phyloP scores from a whole-genome alignment of 1,140 invertebrate genomes.

The Ceratina australensis region DNA sequence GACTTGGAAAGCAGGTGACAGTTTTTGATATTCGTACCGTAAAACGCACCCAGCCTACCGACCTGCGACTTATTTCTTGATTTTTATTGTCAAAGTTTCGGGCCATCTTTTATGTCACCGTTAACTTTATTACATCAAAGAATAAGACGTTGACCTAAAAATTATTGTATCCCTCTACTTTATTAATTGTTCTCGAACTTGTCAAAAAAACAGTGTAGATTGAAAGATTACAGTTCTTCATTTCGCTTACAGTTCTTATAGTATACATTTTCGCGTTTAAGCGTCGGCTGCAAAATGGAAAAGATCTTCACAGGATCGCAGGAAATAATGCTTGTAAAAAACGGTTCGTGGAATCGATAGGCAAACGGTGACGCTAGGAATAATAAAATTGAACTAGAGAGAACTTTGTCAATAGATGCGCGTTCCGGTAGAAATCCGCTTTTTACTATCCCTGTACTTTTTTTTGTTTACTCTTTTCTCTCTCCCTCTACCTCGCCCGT shows the following conservation, averaged over 20 bases:
- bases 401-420: constrained; percentile 5
- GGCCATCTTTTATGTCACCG: constrained; percentile 10
- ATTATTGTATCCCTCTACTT: not conserved
- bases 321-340: not conserved
- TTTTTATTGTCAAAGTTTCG: not conserved
- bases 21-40: constrained; percentile 14
- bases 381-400: constrained; percentile 21
- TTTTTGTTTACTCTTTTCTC: not conserved
- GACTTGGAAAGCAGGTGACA: constrained; percentile 6
- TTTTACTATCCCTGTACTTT: not conserved
- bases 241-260: too few relatives aligned
- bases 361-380: constrained; percentile 9
- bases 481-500: not conserved
- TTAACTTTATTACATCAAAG: not conserved
- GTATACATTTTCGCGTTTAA: too few relatives aligned
- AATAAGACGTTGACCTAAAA: not conserved
- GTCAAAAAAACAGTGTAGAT: too few relatives aligned
- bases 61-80: not conserved
- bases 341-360: not conserved
- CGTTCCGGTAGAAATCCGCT: not conserved
- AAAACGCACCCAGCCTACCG: not conserved
- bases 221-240: too few relatives aligned
- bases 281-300: not conserved
- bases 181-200: too few relatives aligned
- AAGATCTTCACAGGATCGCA: too few relatives aligned